Conservation (phyloP, 2,888 invertebrate genomes). For the Achlya flavicornis region DNA sequence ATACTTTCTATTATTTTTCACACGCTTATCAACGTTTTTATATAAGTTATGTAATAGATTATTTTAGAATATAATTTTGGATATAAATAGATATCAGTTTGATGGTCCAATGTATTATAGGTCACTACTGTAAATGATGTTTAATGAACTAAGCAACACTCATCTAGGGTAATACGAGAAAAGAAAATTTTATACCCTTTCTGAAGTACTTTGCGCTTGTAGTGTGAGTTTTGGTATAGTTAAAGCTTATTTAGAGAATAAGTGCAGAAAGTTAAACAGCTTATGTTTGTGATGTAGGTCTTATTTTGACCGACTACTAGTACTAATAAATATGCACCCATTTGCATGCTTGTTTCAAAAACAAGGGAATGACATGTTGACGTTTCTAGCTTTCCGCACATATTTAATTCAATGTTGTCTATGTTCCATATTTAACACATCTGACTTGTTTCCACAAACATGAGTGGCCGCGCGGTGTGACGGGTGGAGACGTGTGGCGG, state of each 20-base stretch:
- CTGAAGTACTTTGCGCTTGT: too few relatives aligned
- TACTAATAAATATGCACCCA: too few relatives aligned
- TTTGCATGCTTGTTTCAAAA: background rate
- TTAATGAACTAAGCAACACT: too few relatives aligned
- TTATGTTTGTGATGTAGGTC: too few relatives aligned
- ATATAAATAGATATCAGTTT: background rate
- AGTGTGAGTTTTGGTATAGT: too few relatives aligned
- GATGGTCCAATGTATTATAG: background rate
- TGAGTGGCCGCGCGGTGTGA: slow-evolving; percentile 39
- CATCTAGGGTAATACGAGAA: too few relatives aligned
- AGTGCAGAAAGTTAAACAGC: too few relatives aligned
- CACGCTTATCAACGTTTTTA: background rate
- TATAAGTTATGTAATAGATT: background rate
- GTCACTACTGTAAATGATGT: background rate
- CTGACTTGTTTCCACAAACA: slow-evolving; percentile 79
- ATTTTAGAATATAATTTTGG: background rate
- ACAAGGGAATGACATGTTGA: slow-evolving; percentile 13
- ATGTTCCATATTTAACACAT: slow-evolving; percentile 75
- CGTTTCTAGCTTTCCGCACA: slow-evolving; percentile 43
- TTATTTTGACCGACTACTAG: too few relatives aligned
- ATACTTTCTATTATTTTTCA: slow-evolving; percentile 11
- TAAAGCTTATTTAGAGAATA: too few relatives aligned
- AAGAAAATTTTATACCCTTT: too few relatives aligned
- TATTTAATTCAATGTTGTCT: slow-evolving; percentile 29
- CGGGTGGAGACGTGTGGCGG: slow-evolving; percentile 65